phyloP scores from a whole-genome alignment of 2,888 invertebrate species.

The Philopedon plagiatum region DNA sequence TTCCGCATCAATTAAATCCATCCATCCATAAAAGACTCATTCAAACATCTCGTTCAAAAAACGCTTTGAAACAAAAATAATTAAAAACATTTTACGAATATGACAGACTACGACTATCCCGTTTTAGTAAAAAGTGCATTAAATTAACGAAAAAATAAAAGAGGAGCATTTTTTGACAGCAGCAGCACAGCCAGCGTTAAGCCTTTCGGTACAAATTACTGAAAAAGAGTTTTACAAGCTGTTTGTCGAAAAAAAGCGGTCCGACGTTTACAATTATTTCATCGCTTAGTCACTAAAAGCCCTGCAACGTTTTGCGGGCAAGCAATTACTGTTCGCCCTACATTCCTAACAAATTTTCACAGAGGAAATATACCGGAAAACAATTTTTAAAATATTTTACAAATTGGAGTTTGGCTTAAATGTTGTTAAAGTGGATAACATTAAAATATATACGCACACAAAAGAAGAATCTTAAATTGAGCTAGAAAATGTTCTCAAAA shows the following conservation, averaged over 20 bases:
- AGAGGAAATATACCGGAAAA: slow-evolving; percentile 14
- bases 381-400: slow-evolving; percentile 32
- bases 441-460: no score
- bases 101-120: neutral
- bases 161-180: slow-evolving; percentile 2
- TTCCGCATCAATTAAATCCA: no score
- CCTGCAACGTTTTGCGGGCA: slow-evolving; percentile 25
- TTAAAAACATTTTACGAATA: neutral
- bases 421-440: no score
- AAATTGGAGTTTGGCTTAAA: neutral
- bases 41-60: neutral
- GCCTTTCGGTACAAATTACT: slow-evolving; percentile 33
- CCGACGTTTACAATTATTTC: slow-evolving; percentile 40
- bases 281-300: slow-evolving; percentile 35
- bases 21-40: neutral
- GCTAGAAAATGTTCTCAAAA: no score
- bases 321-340: slow-evolving; percentile 34
- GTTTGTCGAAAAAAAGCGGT: slow-evolving; percentile 24
- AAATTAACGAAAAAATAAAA: slow-evolving; percentile 12
- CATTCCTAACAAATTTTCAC: slow-evolving; percentile 36
- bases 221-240: slow-evolving; percentile 35
- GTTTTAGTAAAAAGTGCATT: neutral
- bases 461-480: no score
- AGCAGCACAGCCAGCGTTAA: neutral
- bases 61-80: neutral